Evolutionary conservation across 2,888 invertebrate species (phyloP).

Genomic region (Aleiodes leptofemur): DNA sequence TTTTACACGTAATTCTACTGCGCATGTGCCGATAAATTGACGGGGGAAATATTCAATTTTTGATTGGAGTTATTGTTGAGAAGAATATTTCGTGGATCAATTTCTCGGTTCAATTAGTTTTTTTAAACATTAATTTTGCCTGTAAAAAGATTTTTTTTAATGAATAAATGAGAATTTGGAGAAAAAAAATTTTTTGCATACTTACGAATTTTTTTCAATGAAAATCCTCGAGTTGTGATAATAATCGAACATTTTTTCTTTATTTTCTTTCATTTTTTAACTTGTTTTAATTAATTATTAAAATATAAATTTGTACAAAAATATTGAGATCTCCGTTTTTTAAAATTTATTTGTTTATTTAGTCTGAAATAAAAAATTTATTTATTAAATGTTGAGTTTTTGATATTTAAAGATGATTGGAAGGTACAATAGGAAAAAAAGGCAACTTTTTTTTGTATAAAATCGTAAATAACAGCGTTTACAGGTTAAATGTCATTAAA

Average conservation of each 20-base stretch:
- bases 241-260: too few relatives aligned
- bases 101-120: too few relatives aligned
- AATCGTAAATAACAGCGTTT: too few relatives aligned
- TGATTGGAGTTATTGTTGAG: not conserved
- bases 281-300: not conserved
- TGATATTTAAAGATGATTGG: too few relatives aligned
- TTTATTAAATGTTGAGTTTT: not conserved
- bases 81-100: too few relatives aligned
- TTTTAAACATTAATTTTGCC: too few relatives aligned
- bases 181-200: not conserved
- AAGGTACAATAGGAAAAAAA: too few relatives aligned
- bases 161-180: not conserved
- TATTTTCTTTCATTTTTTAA: not conserved
- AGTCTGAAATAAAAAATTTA: constrained; percentile 1
- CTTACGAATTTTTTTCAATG: not conserved
- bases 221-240: too few relatives aligned
- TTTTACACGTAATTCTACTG: constrained; percentile 46
- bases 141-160: too few relatives aligned
- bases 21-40: constrained; percentile 29
- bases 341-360: not conserved
- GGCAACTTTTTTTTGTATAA: too few relatives aligned
- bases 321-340: not conserved
- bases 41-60: constrained; percentile 3
- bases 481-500: too few relatives aligned
- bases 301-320: constrained; percentile 10